Base-by-base conservation (phyloP, 2,888 invertebrate genomes). In the Stictocephala bisonia region DNA sequence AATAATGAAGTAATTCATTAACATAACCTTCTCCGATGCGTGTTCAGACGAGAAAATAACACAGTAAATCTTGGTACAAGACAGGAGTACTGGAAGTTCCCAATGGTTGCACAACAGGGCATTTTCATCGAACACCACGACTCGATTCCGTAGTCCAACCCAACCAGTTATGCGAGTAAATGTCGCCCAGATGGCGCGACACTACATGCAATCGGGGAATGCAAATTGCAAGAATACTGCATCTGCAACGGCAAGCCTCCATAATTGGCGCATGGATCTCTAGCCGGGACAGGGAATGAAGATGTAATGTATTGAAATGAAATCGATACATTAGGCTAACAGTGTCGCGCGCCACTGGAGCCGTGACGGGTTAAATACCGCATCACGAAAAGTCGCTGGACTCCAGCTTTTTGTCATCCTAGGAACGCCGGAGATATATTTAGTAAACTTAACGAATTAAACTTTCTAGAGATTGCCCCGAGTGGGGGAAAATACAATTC, bases 381-480 rank as follows among this genome's bases (percentile, higher is more conserved):
- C 26, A 24, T 13, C 22, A 24, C 7, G 29, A 15, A 26, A 29
- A 56, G 56, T 24, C 15, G n/a, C n/a, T n/a, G n/a, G n/a, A n/a
- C n/a, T n/a, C n/a, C n/a, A n/a, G n/a, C n/a, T n/a, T n/a, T n/a
- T n/a, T n/a, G n/a, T n/a, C n/a, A n/a, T n/a, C n/a, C n/a, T 11
- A 56, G 56, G 18, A 51, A 24, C 24, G 27, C 27, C 27, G 48
- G 31, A 76, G 77, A 77, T 77, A 78, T 77, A 76, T 77, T 77
- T 75, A 75, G 76, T 76, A 76, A 75, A 78, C 74, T 78, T 78
- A 76, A 76, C 77, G 77, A 78, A 78, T 77, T 74, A 78, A 78
- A 78, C 78, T 78, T 78, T 77, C 74, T 74, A 69, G 44, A 56
- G 35, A 70, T 24, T 69, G 64, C 40, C 44, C 13, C 20, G 27